phyloP scores from a whole-genome alignment of 2,113 vertebrate species.

The Cyphomyrus plagiostoma region DNA sequence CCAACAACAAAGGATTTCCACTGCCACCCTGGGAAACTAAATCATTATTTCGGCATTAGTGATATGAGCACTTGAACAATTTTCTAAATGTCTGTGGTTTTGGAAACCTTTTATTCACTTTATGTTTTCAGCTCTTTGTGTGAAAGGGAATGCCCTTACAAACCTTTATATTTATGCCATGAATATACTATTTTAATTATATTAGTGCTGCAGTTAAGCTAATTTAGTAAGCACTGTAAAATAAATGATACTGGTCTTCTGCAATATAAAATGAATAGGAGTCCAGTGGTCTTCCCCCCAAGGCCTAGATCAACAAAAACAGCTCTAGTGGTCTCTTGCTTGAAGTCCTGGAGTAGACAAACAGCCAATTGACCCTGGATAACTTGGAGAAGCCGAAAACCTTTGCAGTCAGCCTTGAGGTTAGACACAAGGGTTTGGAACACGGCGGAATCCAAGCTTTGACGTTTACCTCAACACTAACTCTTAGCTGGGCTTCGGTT shows the following conservation, averaged over 20 bases:
- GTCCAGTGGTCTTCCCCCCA: neutral
- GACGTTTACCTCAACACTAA: neutral
- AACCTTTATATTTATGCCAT: neutral
- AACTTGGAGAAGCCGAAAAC: neutral
- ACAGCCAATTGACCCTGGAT: neutral
- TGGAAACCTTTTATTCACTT: conserved; percentile 33
- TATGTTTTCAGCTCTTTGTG: neutral
- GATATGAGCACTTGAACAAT: conserved; percentile 38
- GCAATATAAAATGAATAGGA: neutral
- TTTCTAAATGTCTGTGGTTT: conserved; percentile 32
- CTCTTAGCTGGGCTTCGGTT: neutral
- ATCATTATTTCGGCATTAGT: conserved; percentile 42
- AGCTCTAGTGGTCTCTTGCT: neutral
- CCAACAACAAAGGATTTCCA: conserved; percentile 60
- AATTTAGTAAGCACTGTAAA: neutral
- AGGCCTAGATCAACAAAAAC: conserved; percentile 8
- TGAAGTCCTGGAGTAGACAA: neutral
- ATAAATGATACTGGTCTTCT: neutral
- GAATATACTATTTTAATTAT: neutral
- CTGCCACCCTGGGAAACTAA: conserved; percentile 53
- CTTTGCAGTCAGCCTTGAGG: conserved; percentile 15
- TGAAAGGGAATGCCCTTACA: neutral
- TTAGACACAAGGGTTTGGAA: conserved; percentile 17
- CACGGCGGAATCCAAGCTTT: neutral
- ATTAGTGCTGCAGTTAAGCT: neutral